Base-by-base conservation (phyloP, 2,888 invertebrate genomes). In the Amblyjoppa fuscipennis region DNA sequence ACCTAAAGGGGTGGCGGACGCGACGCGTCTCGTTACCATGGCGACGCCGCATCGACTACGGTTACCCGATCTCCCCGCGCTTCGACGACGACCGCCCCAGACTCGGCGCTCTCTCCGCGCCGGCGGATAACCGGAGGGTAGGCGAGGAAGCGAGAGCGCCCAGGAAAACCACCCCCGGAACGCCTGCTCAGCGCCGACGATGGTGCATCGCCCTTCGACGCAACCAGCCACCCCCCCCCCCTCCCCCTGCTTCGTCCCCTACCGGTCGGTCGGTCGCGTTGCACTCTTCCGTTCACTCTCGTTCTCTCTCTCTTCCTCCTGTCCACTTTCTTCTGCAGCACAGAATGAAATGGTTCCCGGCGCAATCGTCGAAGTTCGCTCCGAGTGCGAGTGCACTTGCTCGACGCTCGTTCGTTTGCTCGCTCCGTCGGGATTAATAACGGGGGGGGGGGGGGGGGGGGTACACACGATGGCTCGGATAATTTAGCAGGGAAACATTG, bases 1-100 rank as follows among this genome's bases (percentile, higher is more conserved):
- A 95, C 93, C 94, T 0, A 31, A 95, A 94, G 94, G 95, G 95
- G 95, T 95, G 95, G 95, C 95, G 95, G 95, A 94, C 94, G 94
- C 41, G 41, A 95, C 94, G 93, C 93, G 93, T 93, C 93, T 94
- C 94, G 95, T 95, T 94, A 93, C 94, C 94, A 94, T 93, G 94
- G 94, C 91, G 94, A 95, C 95, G 94, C 94, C 94, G 95, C 95
- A 95, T 95, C 95, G 95, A 95, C 93, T 95, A 93, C 94, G 69
- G 41, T 68, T 51, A 34, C 73, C 93, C 94, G 93, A 90, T 90
- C 92, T 90, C 92, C 90, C 90, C 81, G 59, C 82, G 75, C 66
- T 70, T 73, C 85, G 9, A 11, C 91, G 91, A 89, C 90, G 89
- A 90, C 88, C 90, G 87, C 88, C 84, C 89, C 88, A 90, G 89